Evolutionary conservation across 35 echinoderm and acorn worm genomes (phyloP).

Genomic region (Apostichopus japonicus): DNA sequence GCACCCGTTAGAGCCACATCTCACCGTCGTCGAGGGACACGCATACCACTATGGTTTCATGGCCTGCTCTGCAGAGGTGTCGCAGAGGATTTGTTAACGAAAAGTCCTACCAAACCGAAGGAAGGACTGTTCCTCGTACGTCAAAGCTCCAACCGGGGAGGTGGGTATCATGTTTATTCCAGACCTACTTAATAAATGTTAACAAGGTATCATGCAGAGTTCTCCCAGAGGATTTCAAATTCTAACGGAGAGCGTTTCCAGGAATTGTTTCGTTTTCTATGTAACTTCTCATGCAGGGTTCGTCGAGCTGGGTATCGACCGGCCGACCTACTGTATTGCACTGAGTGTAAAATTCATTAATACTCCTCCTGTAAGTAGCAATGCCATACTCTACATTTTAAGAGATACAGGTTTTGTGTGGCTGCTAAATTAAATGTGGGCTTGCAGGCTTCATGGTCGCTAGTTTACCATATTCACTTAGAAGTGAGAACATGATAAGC

Average conservation of each 20-base stretch:
- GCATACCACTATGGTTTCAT: constrained; percentile 89
- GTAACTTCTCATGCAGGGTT: background rate
- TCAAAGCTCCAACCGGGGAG: constrained; percentile 95
- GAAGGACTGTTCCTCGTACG: constrained; percentile 87
- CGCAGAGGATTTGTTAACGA: constrained; percentile 86
- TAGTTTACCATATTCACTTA: too few species aligned
- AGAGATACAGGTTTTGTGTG: too few species aligned
- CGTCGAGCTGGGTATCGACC: too few species aligned
- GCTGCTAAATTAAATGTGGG: too few species aligned
- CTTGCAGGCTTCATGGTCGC: too few species aligned
- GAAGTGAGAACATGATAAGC: too few species aligned
- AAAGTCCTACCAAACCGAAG: constrained; percentile 66
- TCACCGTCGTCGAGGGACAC: background rate
- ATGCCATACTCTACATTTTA: too few species aligned
- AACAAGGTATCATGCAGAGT: background rate
- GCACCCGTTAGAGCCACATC: background rate
- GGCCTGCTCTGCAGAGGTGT: constrained; percentile 81
- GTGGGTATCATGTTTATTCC: constrained; percentile 52
- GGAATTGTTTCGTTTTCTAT: background rate
- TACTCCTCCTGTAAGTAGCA: too few species aligned
- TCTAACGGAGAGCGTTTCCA: background rate
- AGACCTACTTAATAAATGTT: background rate
- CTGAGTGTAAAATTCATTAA: too few species aligned
- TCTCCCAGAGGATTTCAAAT: background rate
- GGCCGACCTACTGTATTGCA: too few species aligned